Evolutionary conservation across 23 tunicate genomes (phyloP), one percentile per base, ranked within the genome.

Genomic region (Halocynthia roretzi): DNA sequence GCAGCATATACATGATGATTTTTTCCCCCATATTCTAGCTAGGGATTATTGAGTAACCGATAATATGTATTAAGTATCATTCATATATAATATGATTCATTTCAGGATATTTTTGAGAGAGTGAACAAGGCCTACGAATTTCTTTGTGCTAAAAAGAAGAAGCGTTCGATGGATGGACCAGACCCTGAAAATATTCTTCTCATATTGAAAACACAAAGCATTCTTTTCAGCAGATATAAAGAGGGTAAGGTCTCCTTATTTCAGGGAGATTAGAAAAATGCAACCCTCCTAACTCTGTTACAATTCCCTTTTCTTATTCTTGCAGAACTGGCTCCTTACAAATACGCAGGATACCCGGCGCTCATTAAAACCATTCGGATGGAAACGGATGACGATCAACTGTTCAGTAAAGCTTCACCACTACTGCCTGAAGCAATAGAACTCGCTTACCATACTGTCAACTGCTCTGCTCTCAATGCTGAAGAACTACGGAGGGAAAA

Each of bases 391-490:
- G 99, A 96, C 68, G 93, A 76, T 23, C 71, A 82, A 50, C 60
- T 96, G 67, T 96, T 90, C 85, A 85, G 89, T 58, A 89, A 89
- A 70, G 82, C 85, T 8, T 91, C 87, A 14, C 97, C 96, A 10
- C 79, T 96, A 49, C 81, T 96, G 44, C 83, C 93, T 8, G 89
- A 86, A 67, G 96, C 99, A 10, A 82, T 88, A 8, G 99, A 96
- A 61, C 86, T 96, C 6, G 99, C 99, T 22, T 96, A 77, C 70
- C 96, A 96, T 66, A 91, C 96, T 54, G 91, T 96, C 80, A 90
- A 87, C 80, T 96, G 99, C 82, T 96, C 99, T n/a, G 97, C 97
- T 6, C 83, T 96, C 48, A 96, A 96, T 77, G 99, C 99, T 53
- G 93, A 96, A 62, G 99, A 96, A 71, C 72, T 96, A 22, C 54